Percentiles rank a stretch among this genome's conserved stretches.
Evolutionary conservation across 2,888 invertebrate species (phyloP).

Genomic region (Agelastica alni): DNA sequence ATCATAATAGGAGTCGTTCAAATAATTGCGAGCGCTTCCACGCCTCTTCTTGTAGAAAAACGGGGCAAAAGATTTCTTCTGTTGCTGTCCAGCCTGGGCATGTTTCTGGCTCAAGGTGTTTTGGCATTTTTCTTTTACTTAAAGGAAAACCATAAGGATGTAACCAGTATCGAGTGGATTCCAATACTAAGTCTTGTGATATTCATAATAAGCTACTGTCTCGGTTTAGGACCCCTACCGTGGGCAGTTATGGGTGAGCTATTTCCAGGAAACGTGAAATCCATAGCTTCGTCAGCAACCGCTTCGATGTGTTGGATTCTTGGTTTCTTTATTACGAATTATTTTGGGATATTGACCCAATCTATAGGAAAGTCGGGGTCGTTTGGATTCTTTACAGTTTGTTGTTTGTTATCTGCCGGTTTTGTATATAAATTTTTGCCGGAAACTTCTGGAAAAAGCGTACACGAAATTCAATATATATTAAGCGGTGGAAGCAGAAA

Average conservation of each 20-base stretch:
- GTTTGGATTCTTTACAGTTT: conserved; percentile 73
- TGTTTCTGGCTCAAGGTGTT: conserved; percentile 57
- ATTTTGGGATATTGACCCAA: conserved; percentile 63
- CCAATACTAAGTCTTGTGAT: conserved; percentile 72
- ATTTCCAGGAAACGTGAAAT: conserved; percentile 81
- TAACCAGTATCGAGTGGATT: conserved; percentile 64
- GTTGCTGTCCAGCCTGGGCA: conserved; percentile 70
- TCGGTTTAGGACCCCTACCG: conserved; percentile 78
- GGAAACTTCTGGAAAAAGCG: conserved; percentile 87
- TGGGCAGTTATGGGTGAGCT: conserved; percentile 87
- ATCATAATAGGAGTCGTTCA: conserved; percentile 82
- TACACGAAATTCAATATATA: conserved; percentile 81
- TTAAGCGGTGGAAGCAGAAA: conserved; percentile 53
- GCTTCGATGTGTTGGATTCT: conserved; percentile 78
- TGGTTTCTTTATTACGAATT: conserved; percentile 77
- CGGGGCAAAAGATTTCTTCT: conserved; percentile 76
- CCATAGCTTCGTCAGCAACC: conserved; percentile 74
- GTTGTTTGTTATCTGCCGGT: conserved; percentile 66
- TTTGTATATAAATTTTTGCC: conserved; percentile 78
- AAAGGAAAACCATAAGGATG: conserved; percentile 64
- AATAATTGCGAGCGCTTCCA: conserved; percentile 74
- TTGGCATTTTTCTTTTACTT: conserved; percentile 59
- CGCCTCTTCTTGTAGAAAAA: conserved; percentile 77
- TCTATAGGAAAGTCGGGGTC: conserved; percentile 67
- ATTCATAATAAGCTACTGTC: conserved; percentile 76